Base-by-base conservation (phyloP, 2,113 vertebrate species). In the Paramisgurnus dabryanus region DNA sequence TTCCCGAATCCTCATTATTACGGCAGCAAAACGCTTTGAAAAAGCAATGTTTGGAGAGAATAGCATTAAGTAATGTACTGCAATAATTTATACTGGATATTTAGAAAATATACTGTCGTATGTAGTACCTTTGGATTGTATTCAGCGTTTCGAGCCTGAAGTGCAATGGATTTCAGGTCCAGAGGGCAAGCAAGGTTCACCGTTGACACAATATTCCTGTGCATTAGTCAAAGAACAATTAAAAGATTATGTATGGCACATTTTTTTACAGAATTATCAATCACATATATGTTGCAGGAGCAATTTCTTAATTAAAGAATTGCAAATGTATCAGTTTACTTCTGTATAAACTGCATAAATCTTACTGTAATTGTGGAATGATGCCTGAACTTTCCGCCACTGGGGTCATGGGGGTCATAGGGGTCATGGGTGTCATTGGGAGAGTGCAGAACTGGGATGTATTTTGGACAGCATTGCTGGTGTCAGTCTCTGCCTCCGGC, bases 1-100 rank as follows among this genome's bases (percentile, higher is more conserved):
- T 39, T 98, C 95, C 34, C 96, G 92, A 87, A 99, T 98, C 85
- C 98, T 93, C 98, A 99, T 99, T 82, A 99, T 99, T 50, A 98
- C 96, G 0, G 98, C 98, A 4, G 96, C 95, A 88, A 99, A 98
- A 69, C 98, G 95, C 97, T 99, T 76, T 0, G 57, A 17, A 73
- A 27, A 49, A 69, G 57, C 40, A 73, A 13, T 50, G 45, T 67
- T 49, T 34, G 27, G 27, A 34, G 27, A 34, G 27, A 34, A 34
- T 34, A 45, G n/a, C 11, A 63, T 22, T 64, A 39, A 27, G 55
- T 55, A 64, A 18, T 12, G 10, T 49, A 39, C 18, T 66, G 3
- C 64, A 53, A 40, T 55, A 27, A 76, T 47, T 58, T 43, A 40
- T 10, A 43, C 39, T 39, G 6, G 61, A 11, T n/a, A 60, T 1